Percentiles rank a stretch among this genome's conserved stretches.
These are phyloP conservation scores for Entomobrya multifasciata DNA, from an alignment of 2,888 invertebrate species.

Conservation along the genomic window DNA sequence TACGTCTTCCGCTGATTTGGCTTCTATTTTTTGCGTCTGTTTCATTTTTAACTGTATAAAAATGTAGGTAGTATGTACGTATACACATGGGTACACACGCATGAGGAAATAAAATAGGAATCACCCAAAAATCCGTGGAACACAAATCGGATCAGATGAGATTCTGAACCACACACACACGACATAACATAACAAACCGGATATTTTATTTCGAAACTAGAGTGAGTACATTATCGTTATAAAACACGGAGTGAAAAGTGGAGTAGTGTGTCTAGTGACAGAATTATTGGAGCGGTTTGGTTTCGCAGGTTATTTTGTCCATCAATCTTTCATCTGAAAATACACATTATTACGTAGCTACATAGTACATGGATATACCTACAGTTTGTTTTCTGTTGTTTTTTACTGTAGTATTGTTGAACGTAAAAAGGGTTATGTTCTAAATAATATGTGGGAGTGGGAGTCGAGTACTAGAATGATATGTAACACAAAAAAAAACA, in stretches of 20 bases:
- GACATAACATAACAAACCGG: too few relatives aligned
- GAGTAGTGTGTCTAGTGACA: conserved; percentile 14
- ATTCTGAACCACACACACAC: too few relatives aligned
- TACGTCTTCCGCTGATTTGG: too few relatives aligned
- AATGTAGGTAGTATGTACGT: too few relatives aligned
- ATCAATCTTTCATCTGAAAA: conserved; percentile 58
- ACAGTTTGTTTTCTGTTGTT: too few relatives aligned
- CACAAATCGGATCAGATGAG: background rate
- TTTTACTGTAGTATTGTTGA: conserved; percentile 7
- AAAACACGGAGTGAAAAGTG: background rate
- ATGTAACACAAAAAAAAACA: background rate
- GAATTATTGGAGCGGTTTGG: conserved; percentile 54
- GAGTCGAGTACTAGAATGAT: background rate
- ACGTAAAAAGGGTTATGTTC: background rate
- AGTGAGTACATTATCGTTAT: background rate
- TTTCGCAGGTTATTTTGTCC: conserved; percentile 51
- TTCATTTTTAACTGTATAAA: too few relatives aligned
- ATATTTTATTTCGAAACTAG: conserved; percentile 18
- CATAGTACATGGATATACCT: too few relatives aligned
- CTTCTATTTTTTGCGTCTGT: too few relatives aligned
- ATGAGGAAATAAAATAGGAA: too few relatives aligned
- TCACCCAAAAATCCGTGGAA: too few relatives aligned
- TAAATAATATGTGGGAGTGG: background rate
- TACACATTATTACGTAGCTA: too few relatives aligned
- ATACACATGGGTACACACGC: too few relatives aligned